phyloP scores from a whole-genome alignment of 2,113 vertebrate species.

The Tringa solitaria region DNA sequence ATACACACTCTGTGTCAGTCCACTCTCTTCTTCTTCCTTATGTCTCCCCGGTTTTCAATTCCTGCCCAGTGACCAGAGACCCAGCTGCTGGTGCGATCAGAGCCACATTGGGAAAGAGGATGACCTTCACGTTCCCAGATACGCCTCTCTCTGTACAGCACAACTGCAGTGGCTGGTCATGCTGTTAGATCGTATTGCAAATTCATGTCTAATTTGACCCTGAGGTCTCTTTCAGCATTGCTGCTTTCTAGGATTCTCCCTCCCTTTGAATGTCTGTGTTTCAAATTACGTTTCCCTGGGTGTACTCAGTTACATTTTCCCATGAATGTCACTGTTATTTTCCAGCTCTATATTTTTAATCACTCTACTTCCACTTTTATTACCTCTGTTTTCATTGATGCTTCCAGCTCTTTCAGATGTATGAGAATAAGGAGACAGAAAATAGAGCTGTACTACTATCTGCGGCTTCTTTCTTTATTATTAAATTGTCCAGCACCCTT shows the following conservation, averaged over 20 bases:
- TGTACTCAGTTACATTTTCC: slow-evolving; percentile 63
- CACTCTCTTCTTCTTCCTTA: background rate
- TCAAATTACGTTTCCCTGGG: slow-evolving; percentile 47
- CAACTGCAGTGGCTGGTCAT: slow-evolving; percentile 36
- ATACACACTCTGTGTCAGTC: accelerated
- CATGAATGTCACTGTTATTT: slow-evolving; percentile 46
- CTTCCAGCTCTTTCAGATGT: background rate
- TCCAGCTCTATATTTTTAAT: slow-evolving; percentile 34
- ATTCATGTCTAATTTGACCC: slow-evolving; percentile 62
- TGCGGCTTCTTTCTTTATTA: background rate
- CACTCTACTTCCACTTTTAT: background rate
- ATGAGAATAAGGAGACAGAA: background rate
- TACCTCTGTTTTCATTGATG: background rate
- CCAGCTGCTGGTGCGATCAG: background rate
- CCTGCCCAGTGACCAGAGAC: background rate
- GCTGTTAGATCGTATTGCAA: slow-evolving; percentile 54
- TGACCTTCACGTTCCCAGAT: background rate
- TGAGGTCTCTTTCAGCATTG: slow-evolving; percentile 39
- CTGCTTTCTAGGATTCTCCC: slow-evolving; percentile 64
- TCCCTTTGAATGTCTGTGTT: slow-evolving; percentile 53
- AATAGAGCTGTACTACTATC: background rate
- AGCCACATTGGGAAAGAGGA: background rate
- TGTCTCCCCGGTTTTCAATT: background rate
- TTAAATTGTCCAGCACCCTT: background rate
- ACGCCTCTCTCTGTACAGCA: background rate